These are phyloP conservation scores for Papilio helenus DNA, from an alignment of 1,140 invertebrate genomes.

Conservation along the genomic window DNA sequence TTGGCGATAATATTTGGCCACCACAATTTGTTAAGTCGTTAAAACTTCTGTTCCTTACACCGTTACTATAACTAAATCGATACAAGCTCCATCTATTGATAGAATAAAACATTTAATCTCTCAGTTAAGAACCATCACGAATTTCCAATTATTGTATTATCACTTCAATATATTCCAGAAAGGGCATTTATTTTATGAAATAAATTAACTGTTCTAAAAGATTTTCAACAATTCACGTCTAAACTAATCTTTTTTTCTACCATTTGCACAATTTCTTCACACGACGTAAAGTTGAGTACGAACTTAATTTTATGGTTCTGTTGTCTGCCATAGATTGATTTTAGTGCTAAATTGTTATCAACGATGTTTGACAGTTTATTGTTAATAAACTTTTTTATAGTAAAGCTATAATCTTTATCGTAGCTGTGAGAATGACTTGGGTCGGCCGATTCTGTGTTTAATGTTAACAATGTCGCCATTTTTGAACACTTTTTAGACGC, in stretches of 20 bases:
- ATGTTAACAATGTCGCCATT: neutral
- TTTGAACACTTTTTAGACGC: neutral
- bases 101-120: neutral
- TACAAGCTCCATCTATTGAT: neutral
- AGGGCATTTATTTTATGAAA: neutral
- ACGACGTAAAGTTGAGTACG: constrained; percentile 9
- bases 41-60: neutral
- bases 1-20: neutral
- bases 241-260: constrained; percentile 32
- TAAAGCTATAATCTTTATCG: constrained; percentile 20
- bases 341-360: constrained; percentile 35
- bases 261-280: constrained; percentile 28
- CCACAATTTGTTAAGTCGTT: constrained; percentile 11
- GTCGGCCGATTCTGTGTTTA: neutral
- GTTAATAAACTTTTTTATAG: constrained; percentile 29
- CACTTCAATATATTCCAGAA: neutral
- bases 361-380: constrained; percentile 31
- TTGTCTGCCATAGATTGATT: constrained; percentile 32
- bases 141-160: neutral
- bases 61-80: neutral
- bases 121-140: neutral
- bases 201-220: neutral
- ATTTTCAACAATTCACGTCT: neutral
- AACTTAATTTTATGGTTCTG: constrained; percentile 34
- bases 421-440: neutral